Evolutionary conservation across 2,797 vertebrate genomes (phyloP), one percentile per base, ranked within the genome.

Genomic region (Sebastes diaconus): DNA sequence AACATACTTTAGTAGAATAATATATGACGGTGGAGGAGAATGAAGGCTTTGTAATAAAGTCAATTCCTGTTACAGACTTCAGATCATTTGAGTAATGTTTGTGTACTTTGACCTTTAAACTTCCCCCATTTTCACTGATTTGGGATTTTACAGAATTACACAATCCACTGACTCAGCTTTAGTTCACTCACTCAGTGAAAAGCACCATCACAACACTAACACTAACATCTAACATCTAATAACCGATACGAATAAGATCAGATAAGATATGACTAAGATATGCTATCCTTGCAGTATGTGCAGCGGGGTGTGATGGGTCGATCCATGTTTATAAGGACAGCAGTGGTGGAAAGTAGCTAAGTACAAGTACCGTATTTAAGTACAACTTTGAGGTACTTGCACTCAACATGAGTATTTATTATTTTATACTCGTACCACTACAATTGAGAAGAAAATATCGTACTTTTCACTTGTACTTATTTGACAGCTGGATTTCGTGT

Each of bases 41-140:
- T 32, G 3, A 72, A 16, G 3, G 25, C 14, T 57, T 69, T 52
- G 58, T 11, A 36, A 83, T 67, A 5, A 68, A 9, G 72, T 68
- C 1, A 59, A 59, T 76, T 80, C 76, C 73, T 3, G 20, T 65
- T 14, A 66, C 14, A 55, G 27, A 22, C 8, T 2, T 4, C 30
- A 36, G 32, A 80, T 50, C 16, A 67, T 27, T 24, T 22, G n/a
- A 79, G 52, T 77, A 25, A 58, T 88, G 82, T 80, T 79, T 90
- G 61, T 82, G 6, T 60, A 63, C 63, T 52, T 6, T 54, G 73
- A 89, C 77, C 82, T 92, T 91, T 84, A 68, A 84, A 84, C 87
- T 86, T 90, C 83, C 81, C 32, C 78, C 16, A 52, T 5, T 20
- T 39, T 79, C 14, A 25, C 58, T 46, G 6, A 27, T 55, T 61